phyloP scores from a whole-genome alignment of 2,113 vertebrate species.

The Saccopteryx bilineata region DNA sequence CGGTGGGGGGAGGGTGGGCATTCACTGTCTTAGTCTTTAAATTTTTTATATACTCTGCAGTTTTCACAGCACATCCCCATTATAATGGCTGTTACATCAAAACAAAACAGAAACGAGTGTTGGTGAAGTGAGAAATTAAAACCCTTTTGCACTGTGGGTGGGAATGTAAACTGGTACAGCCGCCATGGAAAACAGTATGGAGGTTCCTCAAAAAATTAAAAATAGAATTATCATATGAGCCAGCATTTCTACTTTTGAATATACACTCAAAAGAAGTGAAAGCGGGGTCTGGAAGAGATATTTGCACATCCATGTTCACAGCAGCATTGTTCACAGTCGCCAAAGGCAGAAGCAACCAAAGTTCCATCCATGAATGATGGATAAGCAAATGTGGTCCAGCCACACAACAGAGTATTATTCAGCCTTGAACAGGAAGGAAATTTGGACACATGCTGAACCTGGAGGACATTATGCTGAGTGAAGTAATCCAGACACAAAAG shows the following conservation, averaged over 20 bases:
- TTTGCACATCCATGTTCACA: rapidly evolving
- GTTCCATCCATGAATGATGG: rapidly evolving
- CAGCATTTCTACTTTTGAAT: neutral
- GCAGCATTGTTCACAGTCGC: neutral
- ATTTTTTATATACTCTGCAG: neutral
- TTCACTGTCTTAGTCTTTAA: rapidly evolving
- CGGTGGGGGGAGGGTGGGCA: neutral
- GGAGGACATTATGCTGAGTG: neutral
- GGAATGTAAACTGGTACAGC: neutral
- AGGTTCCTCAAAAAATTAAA: neutral
- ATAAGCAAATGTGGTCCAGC: rapidly evolving
- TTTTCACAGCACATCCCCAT: rapidly evolving
- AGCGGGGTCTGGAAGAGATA: neutral
- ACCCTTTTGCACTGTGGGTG: neutral
- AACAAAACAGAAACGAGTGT: neutral
- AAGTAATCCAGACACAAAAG: neutral
- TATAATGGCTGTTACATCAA: neutral
- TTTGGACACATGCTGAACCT: rapidly evolving
- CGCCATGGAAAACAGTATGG: neutral
- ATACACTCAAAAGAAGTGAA: neutral
- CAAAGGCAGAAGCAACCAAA: neutral
- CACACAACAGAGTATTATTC: rapidly evolving
- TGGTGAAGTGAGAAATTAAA: neutral
- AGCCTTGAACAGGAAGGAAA: neutral
- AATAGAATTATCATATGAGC: neutral